These are phyloP conservation scores for Periophthalmus modestus DNA, from an alignment of 2,113 vertebrate genomes.

Conservation along the genomic window DNA sequence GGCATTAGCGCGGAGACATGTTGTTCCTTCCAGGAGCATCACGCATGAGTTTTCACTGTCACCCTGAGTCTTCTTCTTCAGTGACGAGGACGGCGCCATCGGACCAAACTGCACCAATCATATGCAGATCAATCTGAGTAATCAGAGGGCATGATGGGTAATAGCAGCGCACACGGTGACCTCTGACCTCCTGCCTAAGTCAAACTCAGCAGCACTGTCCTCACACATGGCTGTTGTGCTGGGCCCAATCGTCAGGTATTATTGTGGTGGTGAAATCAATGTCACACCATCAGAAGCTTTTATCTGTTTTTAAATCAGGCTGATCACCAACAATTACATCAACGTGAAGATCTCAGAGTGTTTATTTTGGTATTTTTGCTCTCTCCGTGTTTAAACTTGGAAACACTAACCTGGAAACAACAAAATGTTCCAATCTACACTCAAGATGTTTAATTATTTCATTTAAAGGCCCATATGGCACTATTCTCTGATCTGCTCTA, in stretches of 20 bases:
- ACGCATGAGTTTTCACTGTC: not conserved
- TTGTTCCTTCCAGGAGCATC: constrained; percentile 5
- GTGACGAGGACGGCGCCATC: not conserved
- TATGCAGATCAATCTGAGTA: constrained; percentile 39
- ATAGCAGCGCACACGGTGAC: constrained; percentile 11
- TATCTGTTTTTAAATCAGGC: not conserved
- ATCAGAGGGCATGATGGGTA: constrained; percentile 14
- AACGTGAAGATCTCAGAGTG: not conserved
- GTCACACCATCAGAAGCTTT: constrained; percentile 11
- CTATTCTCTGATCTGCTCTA: too few relatives aligned
- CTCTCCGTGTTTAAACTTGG: too few relatives aligned
- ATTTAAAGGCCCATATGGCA: too few relatives aligned
- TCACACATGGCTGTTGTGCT: not conserved
- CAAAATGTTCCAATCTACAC: too few relatives aligned
- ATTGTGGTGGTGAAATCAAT: constrained; percentile 1
- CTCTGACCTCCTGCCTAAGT: not conserved
- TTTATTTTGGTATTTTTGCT: too few relatives aligned
- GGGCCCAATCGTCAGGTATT: not conserved
- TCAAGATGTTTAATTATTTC: too few relatives aligned
- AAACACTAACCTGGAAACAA: too few relatives aligned
- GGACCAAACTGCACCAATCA: constrained; percentile 16
- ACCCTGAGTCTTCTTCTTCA: not conserved
- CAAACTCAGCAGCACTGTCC: not conserved
- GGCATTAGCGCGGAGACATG: constrained; percentile 10
- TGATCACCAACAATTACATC: not conserved